Percentiles rank a stretch among this genome's conserved stretches.
These are phyloP conservation scores for Beris morrisii DNA, from an alignment of 2,888 invertebrate species.

Conservation along the genomic window DNA sequence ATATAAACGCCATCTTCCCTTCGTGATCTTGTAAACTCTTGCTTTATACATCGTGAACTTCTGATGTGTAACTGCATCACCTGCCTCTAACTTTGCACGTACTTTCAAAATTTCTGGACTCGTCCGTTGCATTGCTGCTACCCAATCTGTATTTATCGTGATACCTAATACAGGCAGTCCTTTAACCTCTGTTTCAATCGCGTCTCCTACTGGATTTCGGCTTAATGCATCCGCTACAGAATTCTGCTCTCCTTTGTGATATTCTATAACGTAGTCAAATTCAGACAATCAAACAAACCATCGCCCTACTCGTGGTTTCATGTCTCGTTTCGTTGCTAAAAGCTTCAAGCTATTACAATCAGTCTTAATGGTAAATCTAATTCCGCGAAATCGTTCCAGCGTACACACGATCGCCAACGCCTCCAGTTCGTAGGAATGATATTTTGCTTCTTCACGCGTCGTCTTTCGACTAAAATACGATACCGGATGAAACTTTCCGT, in stretches of 20 bases:
- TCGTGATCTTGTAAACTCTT: neutral
- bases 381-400: neutral
- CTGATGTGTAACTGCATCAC: neutral
- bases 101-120: slow-evolving; percentile 2
- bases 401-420: slow-evolving; percentile 26
- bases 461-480: slow-evolving; percentile 27
- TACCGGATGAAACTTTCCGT: slow-evolving; percentile 8
- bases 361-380: neutral
- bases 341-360: too few relatives aligned
- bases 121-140: neutral
- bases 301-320: slow-evolving; percentile 17
- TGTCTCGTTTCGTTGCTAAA: slow-evolving; percentile 2
- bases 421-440: slow-evolving; percentile 31
- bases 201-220: slow-evolving; percentile 9
- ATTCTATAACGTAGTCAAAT: slow-evolving; percentile 17
- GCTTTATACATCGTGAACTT: neutral
- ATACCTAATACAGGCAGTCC: neutral
- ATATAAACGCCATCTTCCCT: slow-evolving; percentile 1
- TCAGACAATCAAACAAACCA: slow-evolving; percentile 1
- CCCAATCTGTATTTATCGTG: neutral
- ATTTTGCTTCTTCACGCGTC: slow-evolving; percentile 14
- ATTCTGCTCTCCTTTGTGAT: slow-evolving; percentile 3
- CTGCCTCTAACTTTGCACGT: neutral
- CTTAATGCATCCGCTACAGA: slow-evolving; percentile 31
- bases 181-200: neutral